phyloP scores from a whole-genome alignment of 2,797 vertebrate genomes.

The Siniperca undulata region DNA sequence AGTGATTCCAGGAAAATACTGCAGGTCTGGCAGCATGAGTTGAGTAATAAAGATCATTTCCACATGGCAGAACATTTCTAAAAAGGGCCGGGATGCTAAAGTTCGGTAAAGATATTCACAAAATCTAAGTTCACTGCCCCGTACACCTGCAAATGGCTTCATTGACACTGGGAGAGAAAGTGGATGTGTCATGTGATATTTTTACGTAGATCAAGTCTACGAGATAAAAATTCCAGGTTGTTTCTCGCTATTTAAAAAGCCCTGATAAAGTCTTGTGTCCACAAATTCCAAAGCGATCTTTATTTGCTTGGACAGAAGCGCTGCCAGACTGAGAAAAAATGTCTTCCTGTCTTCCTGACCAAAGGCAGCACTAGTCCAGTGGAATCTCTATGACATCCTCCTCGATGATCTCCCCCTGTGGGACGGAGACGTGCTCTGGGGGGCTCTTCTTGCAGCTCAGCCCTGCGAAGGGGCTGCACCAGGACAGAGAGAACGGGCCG shows the following conservation, averaged over 20 bases:
- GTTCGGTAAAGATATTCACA: slow-evolving; percentile 11
- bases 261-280: neutral
- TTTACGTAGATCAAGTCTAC: too few relatives aligned
- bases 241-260: slow-evolving; percentile 8
- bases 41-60: neutral
- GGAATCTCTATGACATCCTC: slow-evolving; percentile 88
- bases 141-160: neutral
- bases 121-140: neutral
- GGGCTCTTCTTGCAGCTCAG: slow-evolving; percentile 77
- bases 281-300: neutral
- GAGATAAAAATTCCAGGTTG: neutral
- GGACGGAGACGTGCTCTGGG: slow-evolving; percentile 43
- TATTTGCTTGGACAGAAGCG: neutral
- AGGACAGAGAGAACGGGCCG: slow-evolving; percentile 87
- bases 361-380: slow-evolving; percentile 57
- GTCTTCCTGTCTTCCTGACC: slow-evolving; percentile 8
- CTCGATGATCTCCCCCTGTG: slow-evolving; percentile 83
- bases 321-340: neutral
- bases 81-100: neutral
- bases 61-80: neutral
- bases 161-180: slow-evolving; percentile 2
- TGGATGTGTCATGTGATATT: neutral
- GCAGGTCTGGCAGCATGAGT: slow-evolving; percentile 10
- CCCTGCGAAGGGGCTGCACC: slow-evolving; percentile 92
- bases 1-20: slow-evolving; percentile 23